phyloP scores from a whole-genome alignment of 2,113 vertebrate genomes.

The Mionectes macconnelli region DNA sequence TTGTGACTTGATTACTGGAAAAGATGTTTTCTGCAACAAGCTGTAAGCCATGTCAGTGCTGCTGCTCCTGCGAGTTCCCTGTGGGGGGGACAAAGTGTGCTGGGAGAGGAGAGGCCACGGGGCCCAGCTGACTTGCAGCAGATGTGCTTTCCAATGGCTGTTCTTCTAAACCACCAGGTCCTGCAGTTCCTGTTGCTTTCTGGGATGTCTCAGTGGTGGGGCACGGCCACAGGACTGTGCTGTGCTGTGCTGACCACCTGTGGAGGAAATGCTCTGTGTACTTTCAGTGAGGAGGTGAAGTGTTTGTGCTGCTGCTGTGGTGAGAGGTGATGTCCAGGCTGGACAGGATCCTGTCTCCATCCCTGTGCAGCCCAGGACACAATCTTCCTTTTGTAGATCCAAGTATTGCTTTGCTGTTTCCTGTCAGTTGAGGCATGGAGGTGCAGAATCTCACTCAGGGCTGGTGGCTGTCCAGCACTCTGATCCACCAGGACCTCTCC shows the following conservation, averaged over 20 bases:
- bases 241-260: neutral
- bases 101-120: neutral
- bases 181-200: neutral
- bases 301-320: neutral
- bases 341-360: neutral
- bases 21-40: neutral
- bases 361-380: neutral
- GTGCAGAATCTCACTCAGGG: neutral
- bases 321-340: neutral
- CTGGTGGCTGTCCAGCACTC: neutral
- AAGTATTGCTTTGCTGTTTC: neutral
- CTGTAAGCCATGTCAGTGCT: neutral
- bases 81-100: neutral
- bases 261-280: neutral
- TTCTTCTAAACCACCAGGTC: neutral
- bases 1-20: neutral
- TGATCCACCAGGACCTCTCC: neutral
- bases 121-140: neutral
- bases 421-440: neutral
- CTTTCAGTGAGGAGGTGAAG: neutral
- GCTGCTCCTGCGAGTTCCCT: neutral
- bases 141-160: neutral
- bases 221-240: neutral
- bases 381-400: no score
- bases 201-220: neutral